Percentiles rank a stretch among this genome's conserved stretches.
phyloP scores from a whole-genome alignment of 1,140 invertebrate genomes.

The Caenorhabditis remanei region DNA sequence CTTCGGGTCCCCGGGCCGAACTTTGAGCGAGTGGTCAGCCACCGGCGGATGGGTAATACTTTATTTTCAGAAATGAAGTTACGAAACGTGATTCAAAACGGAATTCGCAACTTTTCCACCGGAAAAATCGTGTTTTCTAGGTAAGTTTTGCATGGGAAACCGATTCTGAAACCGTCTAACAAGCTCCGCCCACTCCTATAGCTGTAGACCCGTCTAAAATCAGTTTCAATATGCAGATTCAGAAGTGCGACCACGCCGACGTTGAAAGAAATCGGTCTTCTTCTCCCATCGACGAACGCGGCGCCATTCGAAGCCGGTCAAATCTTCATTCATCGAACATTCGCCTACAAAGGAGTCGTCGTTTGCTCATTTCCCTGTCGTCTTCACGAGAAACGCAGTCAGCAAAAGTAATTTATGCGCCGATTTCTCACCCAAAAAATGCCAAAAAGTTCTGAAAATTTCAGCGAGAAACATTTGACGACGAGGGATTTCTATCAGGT shows the following conservation, averaged over 20 bases:
- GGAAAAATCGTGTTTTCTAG: slow-evolving; percentile 13
- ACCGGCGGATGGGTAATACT: too few species aligned
- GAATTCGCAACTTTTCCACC: neutral
- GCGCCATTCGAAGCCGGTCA: slow-evolving; percentile 60
- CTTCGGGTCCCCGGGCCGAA: too few species aligned
- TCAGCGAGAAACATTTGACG: slow-evolving; percentile 40
- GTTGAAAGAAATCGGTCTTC: slow-evolving; percentile 59
- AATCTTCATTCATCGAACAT: slow-evolving; percentile 72
- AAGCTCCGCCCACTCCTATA: too few species aligned
- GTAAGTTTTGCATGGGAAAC: neutral
- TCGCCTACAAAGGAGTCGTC: slow-evolving; percentile 76
- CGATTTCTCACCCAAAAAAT: neutral
- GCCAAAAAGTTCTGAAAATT: neutral
- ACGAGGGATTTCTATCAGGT: slow-evolving; percentile 72
- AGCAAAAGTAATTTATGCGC: slow-evolving; percentile 33
- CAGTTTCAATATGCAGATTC: slow-evolving; percentile 61
- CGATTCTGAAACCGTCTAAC: too few species aligned
- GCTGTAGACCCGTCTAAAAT: too few species aligned
- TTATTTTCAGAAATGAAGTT: slow-evolving; percentile 35
- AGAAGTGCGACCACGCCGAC: slow-evolving; percentile 61
- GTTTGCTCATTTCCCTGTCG: slow-evolving; percentile 69
- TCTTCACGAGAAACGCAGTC: slow-evolving; percentile 56
- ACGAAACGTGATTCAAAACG: slow-evolving; percentile 3
- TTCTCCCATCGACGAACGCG: slow-evolving; percentile 31
- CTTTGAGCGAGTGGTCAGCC: too few species aligned